phyloP scores from a whole-genome alignment of 2,113 vertebrate species.

The Calyptommatus sinebrachiatus region DNA sequence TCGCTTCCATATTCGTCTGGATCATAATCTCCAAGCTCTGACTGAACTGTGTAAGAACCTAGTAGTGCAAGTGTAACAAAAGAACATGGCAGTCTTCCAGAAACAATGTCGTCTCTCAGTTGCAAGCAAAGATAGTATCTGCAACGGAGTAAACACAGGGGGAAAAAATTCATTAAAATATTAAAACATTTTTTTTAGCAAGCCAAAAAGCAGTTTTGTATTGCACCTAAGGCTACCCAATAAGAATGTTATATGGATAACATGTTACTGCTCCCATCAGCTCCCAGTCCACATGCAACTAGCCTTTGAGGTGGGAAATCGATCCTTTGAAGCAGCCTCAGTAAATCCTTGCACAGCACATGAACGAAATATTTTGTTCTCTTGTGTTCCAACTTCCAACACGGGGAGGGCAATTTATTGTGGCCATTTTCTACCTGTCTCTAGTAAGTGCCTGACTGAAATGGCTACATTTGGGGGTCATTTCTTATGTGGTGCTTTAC shows the following conservation, averaged over 20 bases:
- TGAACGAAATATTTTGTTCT: too few relatives aligned
- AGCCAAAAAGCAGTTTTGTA: neutral
- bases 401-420: too few relatives aligned
- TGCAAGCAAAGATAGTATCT: constrained; percentile 98
- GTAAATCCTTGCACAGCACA: too few relatives aligned
- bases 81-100: constrained; percentile 92
- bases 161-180: neutral
- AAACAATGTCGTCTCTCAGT: constrained; percentile 91
- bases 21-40: constrained; percentile 93
- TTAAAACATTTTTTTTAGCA: neutral
- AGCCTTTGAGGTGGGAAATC: too few relatives aligned
- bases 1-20: constrained; percentile 85
- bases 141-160: constrained; percentile 14
- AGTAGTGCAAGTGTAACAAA: constrained; percentile 90
- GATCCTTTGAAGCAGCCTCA: too few relatives aligned
- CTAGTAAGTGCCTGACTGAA: too few relatives aligned
- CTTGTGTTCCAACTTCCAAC: too few relatives aligned
- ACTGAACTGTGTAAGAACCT: constrained; percentile 93
- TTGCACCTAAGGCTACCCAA: neutral
- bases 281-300: too few relatives aligned
- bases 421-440: too few relatives aligned
- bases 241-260: neutral
- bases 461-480: too few relatives aligned
- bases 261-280: neutral
- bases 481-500: too few relatives aligned